Conservation (phyloP, 1,140 invertebrate species). For the Leptoteleia sp. region DNA sequence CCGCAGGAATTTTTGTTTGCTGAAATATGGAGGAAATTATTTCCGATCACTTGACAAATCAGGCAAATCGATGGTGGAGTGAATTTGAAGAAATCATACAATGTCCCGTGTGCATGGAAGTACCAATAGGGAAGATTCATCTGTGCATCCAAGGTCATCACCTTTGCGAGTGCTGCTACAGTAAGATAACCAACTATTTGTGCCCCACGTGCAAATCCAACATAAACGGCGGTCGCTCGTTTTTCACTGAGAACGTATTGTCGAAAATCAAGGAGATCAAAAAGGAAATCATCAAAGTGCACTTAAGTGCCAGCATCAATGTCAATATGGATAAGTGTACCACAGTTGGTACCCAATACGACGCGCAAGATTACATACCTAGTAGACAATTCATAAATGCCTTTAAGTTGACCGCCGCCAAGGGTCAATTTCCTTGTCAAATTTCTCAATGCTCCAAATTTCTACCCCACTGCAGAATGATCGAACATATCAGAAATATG, state of each 20-base stretch:
- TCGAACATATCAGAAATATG: constrained; percentile 64
- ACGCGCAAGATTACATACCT: constrained; percentile 21
- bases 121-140: constrained; percentile 33
- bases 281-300: constrained; percentile 1
- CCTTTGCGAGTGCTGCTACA: constrained; percentile 63
- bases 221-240: constrained; percentile 63
- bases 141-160: constrained; percentile 70
- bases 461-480: constrained; percentile 62
- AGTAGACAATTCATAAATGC: no score
- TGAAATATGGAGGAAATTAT: no score
- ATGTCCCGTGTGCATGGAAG: constrained; percentile 71
- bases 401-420: no score
- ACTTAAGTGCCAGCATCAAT: no score
- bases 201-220: constrained; percentile 68
- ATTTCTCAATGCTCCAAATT: no score
- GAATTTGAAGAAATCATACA: constrained; percentile 67
- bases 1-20: no score
- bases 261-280: constrained; percentile 68
- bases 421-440: constrained; percentile 68
- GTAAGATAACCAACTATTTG: neutral
- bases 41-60: no score
- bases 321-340: no score
- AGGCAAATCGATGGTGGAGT: no score
- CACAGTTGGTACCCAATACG: constrained; percentile 28
- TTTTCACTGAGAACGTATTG: constrained; percentile 61